These are phyloP conservation scores for Paracanthobrama guichenoti DNA, from an alignment of 2,113 vertebrate genomes.

Conservation along the genomic window DNA sequence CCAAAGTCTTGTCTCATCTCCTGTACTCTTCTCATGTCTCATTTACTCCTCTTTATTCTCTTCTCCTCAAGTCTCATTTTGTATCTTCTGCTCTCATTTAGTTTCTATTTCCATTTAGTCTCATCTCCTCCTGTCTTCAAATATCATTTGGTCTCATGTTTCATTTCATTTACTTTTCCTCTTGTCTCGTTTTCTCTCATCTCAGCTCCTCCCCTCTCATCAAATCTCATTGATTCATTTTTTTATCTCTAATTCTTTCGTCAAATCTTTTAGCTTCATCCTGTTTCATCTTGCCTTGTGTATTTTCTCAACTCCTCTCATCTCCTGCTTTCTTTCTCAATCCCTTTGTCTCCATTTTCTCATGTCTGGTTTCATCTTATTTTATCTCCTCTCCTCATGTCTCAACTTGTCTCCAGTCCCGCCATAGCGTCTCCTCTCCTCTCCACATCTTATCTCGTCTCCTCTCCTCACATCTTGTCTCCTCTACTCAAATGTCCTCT, in stretches of 20 bases:
- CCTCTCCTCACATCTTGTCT: conserved; percentile 10
- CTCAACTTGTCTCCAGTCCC: neutral
- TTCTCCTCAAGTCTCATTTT: neutral
- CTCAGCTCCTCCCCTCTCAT: neutral
- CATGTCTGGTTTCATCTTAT: neutral
- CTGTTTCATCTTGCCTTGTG: too few relatives aligned
- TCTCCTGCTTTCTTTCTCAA: neutral
- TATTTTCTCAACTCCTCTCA: neutral
- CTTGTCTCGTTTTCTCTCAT: neutral
- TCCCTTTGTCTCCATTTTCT: neutral
- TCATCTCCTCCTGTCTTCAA: neutral
- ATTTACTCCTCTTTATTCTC: neutral
- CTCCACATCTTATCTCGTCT: neutral
- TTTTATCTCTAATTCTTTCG: neutral
- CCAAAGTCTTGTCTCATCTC: neutral
- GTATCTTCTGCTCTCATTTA: neutral
- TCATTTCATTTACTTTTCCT: neutral
- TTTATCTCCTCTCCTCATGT: neutral
- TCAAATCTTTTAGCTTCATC: too few relatives aligned
- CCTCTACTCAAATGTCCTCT: neutral
- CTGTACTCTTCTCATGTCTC: neutral
- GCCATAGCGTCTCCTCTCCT: neutral
- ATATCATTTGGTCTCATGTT: neutral
- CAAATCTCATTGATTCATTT: neutral
- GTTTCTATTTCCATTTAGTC: neutral